Evolutionary conservation across 2,113 vertebrate species (phyloP).

Genomic region (Macaca nemestrina): DNA sequence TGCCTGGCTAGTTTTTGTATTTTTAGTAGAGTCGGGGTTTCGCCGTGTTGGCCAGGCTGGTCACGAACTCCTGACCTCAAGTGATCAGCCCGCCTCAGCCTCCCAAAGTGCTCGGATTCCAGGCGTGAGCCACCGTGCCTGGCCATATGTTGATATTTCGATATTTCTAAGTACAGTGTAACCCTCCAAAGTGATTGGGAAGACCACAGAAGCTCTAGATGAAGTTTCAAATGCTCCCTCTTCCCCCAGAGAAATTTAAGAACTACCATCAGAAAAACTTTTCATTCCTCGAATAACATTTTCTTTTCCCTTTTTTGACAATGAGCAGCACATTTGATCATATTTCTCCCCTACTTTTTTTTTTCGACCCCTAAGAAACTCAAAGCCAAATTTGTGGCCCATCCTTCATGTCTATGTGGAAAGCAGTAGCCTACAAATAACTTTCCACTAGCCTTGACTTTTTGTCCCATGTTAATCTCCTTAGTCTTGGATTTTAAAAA

Average conservation of each 20-base stretch:
- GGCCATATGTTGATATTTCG: not conserved
- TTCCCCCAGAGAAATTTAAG: not conserved
- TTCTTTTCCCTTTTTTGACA: not conserved
- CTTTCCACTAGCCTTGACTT: slow-evolving; percentile 23
- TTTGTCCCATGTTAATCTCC: not conserved
- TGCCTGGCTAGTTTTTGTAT: too few species aligned
- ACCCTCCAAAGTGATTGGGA: slow-evolving; percentile 10
- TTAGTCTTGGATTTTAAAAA: not conserved
- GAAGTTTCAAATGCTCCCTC: not conserved
- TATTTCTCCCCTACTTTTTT: not conserved
- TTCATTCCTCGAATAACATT: not conserved
- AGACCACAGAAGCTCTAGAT: not conserved
- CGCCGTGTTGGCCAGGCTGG: too few species aligned
- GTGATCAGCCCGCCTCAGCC: too few species aligned
- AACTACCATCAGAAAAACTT: not conserved
- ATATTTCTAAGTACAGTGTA: slow-evolving; percentile 25
- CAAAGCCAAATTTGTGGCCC: not conserved
- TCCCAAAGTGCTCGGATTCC: too few species aligned
- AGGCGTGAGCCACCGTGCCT: too few species aligned
- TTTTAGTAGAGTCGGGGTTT: too few species aligned
- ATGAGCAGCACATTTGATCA: not conserved
- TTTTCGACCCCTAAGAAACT: not conserved
- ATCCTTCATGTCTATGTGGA: not conserved
- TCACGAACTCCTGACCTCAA: too few species aligned
- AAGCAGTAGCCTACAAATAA: not conserved